These are phyloP conservation scores for Troides helena DNA, from an alignment of 2,888 invertebrate genomes.

Conservation along the genomic window DNA sequence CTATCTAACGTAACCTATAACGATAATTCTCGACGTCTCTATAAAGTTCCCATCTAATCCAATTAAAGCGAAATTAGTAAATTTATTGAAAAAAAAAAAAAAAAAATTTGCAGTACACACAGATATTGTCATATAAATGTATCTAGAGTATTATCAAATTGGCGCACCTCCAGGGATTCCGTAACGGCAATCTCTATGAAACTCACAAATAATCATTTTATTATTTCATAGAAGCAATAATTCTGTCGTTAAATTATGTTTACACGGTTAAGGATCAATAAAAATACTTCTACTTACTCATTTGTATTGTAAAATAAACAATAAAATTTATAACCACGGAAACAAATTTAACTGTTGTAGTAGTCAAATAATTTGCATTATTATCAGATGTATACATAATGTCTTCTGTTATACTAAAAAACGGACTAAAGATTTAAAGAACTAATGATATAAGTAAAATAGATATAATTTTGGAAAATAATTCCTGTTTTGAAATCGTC, in stretches of 20 bases:
- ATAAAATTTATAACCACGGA: neutral
- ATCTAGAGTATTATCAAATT: slow-evolving; percentile 7
- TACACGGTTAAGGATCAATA: neutral
- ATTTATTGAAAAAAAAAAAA: neutral
- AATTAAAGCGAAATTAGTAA: neutral
- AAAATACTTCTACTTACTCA: neutral
- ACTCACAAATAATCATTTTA: slow-evolving; percentile 2
- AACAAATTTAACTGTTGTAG: neutral
- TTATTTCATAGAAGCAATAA: slow-evolving; percentile 5
- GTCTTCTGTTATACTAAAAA: no score
- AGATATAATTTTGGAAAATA: no score
- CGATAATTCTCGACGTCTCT: no score
- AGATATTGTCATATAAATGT: slow-evolving; percentile 11
- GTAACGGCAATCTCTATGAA: slow-evolving; percentile 7
- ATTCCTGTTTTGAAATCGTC: no score
- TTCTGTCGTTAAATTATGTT: slow-evolving; percentile 1
- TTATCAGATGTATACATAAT: no score
- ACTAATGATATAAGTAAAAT: no score
- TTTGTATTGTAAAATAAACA: neutral
- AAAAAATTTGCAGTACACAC: neutral
- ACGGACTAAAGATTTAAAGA: no score
- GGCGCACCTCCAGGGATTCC: slow-evolving; percentile 8
- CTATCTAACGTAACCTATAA: no score
- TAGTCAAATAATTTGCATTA: neutral
- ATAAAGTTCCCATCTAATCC: neutral